A percentile compares a stretch with the other conserved stretches of the same genome.
Conservation (phyloP, 2,113 vertebrate genomes). For the Oncorhynchus keta region DNA sequence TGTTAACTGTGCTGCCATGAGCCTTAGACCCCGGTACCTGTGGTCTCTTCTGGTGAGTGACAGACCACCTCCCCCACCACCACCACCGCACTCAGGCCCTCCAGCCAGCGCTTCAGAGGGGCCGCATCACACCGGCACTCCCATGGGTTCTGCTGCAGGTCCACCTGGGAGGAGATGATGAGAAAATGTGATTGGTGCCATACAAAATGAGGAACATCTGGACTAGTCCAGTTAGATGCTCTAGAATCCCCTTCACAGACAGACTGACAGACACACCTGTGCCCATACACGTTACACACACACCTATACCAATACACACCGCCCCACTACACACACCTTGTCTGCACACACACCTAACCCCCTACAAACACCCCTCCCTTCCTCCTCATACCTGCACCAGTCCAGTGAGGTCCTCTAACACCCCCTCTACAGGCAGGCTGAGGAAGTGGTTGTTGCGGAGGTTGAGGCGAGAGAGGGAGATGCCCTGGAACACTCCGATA, state of each 20-base stretch:
- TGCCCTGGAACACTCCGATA: conserved; percentile 87
- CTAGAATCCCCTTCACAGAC: no score
- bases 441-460: conserved; percentile 93
- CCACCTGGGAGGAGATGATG: conserved; percentile 79
- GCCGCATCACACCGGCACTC: conserved; percentile 93
- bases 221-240: no score
- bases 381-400: conserved; percentile 88
- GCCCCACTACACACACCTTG: no score
- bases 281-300: no score
- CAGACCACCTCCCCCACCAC: conserved; percentile 92
- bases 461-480: conserved; percentile 90
- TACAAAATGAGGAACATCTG: no score
- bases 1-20: no score
- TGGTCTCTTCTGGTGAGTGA: conserved; percentile 84
- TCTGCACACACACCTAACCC: no score
- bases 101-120: conserved; percentile 95
- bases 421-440: conserved; percentile 88
- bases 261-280: no score
- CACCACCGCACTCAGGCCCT: conserved; percentile 92
- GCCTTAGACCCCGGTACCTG: conserved; percentile 38
- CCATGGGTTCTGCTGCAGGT: conserved; percentile 96
- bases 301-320: no score
- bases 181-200: no score
- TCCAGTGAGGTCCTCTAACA: conserved; percentile 90
- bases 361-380: neutral